phyloP scores from a whole-genome alignment of 2,797 vertebrate genomes.

The Paguma larvata region DNA sequence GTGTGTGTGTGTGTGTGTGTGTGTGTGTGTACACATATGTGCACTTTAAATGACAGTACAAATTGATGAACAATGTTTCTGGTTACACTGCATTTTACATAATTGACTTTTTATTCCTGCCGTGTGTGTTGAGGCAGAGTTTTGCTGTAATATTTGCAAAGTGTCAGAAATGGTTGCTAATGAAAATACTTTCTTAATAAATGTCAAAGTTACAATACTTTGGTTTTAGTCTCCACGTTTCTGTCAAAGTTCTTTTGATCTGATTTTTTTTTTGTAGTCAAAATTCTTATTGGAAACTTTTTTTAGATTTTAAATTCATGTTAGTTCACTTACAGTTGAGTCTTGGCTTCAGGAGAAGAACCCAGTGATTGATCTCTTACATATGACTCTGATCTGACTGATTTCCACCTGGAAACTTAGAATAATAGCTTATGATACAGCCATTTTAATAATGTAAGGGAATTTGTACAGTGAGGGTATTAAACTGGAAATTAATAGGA shows the following conservation, averaged over 20 bases:
- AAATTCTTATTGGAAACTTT: too few species aligned
- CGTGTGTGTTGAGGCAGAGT: slow-evolving; percentile 33
- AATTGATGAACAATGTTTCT: slow-evolving; percentile 7
- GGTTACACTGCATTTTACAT: slow-evolving; percentile 49
- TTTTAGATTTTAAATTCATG: too few species aligned
- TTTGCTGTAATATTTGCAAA: slow-evolving; percentile 58
- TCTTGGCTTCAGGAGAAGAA: too few species aligned
- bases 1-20: not conserved
- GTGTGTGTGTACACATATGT: not conserved
- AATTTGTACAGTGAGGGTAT: too few species aligned
- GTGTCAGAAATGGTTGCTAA: slow-evolving; percentile 27
- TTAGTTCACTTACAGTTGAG: too few species aligned
- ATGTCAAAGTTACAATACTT: slow-evolving; percentile 36
- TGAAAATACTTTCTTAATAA: slow-evolving; percentile 70
- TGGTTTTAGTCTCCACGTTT: not conserved
- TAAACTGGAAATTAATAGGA: not conserved
- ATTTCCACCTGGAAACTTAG: not conserved
- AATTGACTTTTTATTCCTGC: slow-evolving; percentile 44
- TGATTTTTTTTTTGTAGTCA: not conserved
- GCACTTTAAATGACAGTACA: slow-evolving; percentile 51
- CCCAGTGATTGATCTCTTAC: too few species aligned
- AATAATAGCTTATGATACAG: not conserved
- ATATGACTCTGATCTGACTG: too few species aligned
- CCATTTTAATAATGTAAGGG: not conserved
- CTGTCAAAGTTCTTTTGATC: not conserved